Conservation (phyloP, 2,888 invertebrate genomes). For the Gerris lacustris region DNA sequence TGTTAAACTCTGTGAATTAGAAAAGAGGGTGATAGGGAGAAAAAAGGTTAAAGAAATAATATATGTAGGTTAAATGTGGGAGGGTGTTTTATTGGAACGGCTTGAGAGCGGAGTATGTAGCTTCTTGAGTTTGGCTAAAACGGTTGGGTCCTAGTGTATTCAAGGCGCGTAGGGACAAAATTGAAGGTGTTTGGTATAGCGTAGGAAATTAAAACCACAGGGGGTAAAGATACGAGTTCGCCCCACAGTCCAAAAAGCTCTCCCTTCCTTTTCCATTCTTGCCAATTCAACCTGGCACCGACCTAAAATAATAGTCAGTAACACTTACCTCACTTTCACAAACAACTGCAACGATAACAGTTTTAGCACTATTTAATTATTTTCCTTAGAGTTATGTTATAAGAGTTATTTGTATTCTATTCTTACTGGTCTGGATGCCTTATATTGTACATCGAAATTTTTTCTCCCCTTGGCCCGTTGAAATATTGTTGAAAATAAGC, state of each 20-base stretch:
- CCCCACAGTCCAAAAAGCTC: too few relatives aligned
- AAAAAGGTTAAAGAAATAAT: constrained; percentile 1
- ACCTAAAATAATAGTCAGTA: background rate
- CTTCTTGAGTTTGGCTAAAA: constrained; percentile 1
- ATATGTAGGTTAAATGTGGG: background rate
- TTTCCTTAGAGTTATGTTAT: background rate
- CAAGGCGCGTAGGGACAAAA: constrained; percentile 1
- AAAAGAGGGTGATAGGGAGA: background rate
- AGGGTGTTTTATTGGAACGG: background rate
- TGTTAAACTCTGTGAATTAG: constrained; percentile 4
- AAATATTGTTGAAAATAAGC: too few relatives aligned
- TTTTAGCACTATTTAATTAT: background rate
- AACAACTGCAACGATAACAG: background rate
- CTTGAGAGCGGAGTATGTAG: background rate
- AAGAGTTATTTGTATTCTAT: background rate
- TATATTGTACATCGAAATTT: too few relatives aligned
- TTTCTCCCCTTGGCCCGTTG: too few relatives aligned
- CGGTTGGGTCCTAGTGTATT: background rate
- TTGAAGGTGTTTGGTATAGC: background rate
- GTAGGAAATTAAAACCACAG: constrained; percentile 1
- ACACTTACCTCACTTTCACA: background rate
- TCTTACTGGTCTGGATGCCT: too few relatives aligned
- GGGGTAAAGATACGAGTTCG: background rate
- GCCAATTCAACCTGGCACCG: background rate
- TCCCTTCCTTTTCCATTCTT: background rate